Percentiles rank a stretch among this genome's conserved stretches.
phyloP scores from a whole-genome alignment of 1,140 invertebrate species.

The Chrysomallon squamiferum region DNA sequence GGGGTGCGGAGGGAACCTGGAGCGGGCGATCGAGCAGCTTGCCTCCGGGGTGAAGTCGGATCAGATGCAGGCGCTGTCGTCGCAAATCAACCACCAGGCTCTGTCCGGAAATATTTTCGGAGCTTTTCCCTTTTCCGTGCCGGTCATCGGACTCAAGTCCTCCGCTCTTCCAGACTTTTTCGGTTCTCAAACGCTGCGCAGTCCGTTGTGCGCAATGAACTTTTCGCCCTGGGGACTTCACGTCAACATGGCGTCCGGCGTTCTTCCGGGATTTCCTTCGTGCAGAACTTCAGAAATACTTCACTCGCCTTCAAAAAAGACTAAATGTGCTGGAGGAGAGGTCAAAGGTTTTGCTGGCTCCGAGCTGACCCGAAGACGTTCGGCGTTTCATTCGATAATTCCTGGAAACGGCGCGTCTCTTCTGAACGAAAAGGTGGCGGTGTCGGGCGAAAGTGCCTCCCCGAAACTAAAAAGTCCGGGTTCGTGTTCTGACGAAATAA shows the following conservation, averaged over 20 bases:
- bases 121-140: constrained; percentile 1
- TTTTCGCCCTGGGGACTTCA: not conserved
- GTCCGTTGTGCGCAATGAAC: not conserved
- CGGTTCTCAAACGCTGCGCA: not conserved
- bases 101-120: not conserved
- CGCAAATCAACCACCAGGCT: not conserved
- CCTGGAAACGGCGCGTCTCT: not conserved
- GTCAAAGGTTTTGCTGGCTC: constrained; percentile 3
- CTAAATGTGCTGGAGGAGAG: not conserved
- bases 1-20: constrained; percentile 45
- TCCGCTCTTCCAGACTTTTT: not conserved
- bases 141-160: not conserved
- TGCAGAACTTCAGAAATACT: not conserved
- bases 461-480: not conserved
- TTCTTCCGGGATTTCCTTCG: constrained; percentile 1
- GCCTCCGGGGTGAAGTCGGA: constrained; percentile 24
- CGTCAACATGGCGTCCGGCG: not conserved
- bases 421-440: not conserved
- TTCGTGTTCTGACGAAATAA: not conserved
- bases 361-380: not conserved
- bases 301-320: not conserved
- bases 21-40: constrained; percentile 41
- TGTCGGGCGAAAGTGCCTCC: not conserved
- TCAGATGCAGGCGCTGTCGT: not conserved
- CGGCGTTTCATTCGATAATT: constrained; percentile 9